Conservation (phyloP, 2,113 vertebrate genomes). For the Xiphophorus maculatus region DNA sequence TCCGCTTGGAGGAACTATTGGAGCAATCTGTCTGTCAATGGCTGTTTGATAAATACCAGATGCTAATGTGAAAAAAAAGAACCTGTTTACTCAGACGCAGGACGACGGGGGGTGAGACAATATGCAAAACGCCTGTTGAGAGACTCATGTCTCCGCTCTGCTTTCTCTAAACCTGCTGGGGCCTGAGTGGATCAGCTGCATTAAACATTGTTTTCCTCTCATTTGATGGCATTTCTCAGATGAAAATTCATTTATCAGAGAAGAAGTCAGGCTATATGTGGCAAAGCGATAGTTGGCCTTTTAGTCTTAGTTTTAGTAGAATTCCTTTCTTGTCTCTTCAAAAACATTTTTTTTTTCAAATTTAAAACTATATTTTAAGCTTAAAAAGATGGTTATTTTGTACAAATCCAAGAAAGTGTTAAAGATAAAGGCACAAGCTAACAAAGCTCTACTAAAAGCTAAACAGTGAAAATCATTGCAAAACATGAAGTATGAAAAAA, state of each 20-base stretch:
- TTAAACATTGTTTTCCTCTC: conserved; percentile 18
- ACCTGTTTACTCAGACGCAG: conserved; percentile 14
- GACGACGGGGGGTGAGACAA: background rate
- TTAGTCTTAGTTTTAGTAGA: background rate
- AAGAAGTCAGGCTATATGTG: background rate
- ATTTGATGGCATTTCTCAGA: conserved; percentile 20
- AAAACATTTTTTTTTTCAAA: background rate
- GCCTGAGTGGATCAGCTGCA: conserved; percentile 31
- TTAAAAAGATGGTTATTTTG: background rate
- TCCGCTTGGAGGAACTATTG: conserved; percentile 7
- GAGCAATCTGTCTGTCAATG: conserved; percentile 4
- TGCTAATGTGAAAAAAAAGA: conserved; percentile 19
- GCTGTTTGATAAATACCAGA: conserved; percentile 36
- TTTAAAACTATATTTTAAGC: background rate
- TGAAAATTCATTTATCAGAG: background rate
- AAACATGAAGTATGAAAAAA: background rate
- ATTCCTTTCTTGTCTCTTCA: background rate
- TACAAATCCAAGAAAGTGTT: background rate
- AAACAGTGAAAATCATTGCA: background rate
- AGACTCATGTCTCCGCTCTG: conserved; percentile 32
- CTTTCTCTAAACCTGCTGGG: conserved; percentile 24
- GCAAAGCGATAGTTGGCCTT: background rate
- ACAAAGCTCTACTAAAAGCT: background rate
- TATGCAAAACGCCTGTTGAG: conserved; percentile 29
- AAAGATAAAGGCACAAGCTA: background rate